Evolutionary conservation across 2,888 invertebrate genomes (phyloP), one percentile per base, ranked within the genome.

Genomic region (Micoletzkya japonica): DNA sequence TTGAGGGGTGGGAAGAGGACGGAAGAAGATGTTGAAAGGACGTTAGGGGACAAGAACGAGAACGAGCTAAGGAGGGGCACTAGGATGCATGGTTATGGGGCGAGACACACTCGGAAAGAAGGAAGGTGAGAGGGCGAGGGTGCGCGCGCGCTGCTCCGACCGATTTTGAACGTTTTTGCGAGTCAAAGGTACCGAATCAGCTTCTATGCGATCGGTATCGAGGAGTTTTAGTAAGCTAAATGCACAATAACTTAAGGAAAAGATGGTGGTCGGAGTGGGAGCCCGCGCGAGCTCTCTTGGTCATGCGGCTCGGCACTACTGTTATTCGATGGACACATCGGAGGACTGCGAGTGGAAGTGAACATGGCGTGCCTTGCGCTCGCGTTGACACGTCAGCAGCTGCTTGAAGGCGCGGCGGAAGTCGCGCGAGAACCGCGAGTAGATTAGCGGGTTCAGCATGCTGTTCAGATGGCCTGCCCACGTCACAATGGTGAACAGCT

Each of bases 401-500:
- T 85, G 82, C 70, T 82, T 81, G 77, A 84, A 84, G 3, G 84
- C 84, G 49, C 80, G 73, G 28, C 85, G 77, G 74, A 85, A 85
- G 70, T 85, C 85, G 7, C 85, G 76, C 1, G 78, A 80, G 73
- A 85, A 85, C 20, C 85, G 76, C 4, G 82, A 82, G 67, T 85
- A 85, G 37, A 85, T 84, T 49, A 83, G 58, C 2, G 83, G 83
- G 44, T 84, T 84, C 14, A 85, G 74, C 82, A 83, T 81, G 26
- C 85, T 85, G 74, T 85, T 85, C 32, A 84, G 76, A 72, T 85
- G 84, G n/a, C 85, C 85, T 6, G 82, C 82, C 85, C 85, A 85
- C 0, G 85, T 85, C 66, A 85, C 77, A 39, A 85, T 70, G 7
- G 83, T 84, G 76, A 85, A 85, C 32, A 83, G 74, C 37, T 77